These are phyloP conservation scores for Tenthredo mesomela DNA, from an alignment of 2,888 invertebrate genomes.

Conservation along the genomic window DNA sequence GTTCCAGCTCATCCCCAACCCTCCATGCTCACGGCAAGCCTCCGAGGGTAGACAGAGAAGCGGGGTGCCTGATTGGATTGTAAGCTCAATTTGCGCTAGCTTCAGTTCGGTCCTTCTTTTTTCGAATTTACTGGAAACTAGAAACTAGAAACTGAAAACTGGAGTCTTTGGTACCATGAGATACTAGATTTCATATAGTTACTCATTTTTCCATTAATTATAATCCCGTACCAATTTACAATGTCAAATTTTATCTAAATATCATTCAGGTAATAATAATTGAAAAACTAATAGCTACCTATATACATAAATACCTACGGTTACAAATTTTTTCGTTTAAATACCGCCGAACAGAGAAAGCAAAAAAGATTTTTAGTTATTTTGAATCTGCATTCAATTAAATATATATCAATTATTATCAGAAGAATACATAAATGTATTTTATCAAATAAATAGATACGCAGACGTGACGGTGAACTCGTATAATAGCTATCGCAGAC, in stretches of 20 bases:
- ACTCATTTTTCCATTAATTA: not conserved
- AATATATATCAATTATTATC: not conserved
- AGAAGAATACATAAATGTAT: not conserved
- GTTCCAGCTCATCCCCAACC: constrained; percentile 59
- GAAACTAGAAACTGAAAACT: constrained; percentile 53
- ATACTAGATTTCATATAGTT: not conserved
- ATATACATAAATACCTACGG: not conserved
- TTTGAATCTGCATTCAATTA: not conserved
- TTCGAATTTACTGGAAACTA: constrained; percentile 53
- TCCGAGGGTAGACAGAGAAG: constrained; percentile 62
- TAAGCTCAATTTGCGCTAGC: constrained; percentile 75
- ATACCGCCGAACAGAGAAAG: not conserved
- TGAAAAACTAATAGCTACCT: not conserved
- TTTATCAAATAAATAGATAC: not conserved
- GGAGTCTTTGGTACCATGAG: not conserved
- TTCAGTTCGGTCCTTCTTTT: constrained; percentile 59
- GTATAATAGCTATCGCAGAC: not conserved
- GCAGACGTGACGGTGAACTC: constrained; percentile 2
- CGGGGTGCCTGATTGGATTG: constrained; percentile 73
- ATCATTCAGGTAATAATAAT: not conserved
- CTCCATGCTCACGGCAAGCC: constrained; percentile 59
- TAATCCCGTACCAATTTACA: not conserved
- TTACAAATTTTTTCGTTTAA: not conserved
- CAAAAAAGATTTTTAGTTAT: not conserved
- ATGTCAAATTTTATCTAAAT: not conserved